Percentiles rank a stretch among this genome's conserved stretches.
Evolutionary conservation across 1,140 invertebrate species (phyloP).

Genomic region (Drosophila setifemur): DNA sequence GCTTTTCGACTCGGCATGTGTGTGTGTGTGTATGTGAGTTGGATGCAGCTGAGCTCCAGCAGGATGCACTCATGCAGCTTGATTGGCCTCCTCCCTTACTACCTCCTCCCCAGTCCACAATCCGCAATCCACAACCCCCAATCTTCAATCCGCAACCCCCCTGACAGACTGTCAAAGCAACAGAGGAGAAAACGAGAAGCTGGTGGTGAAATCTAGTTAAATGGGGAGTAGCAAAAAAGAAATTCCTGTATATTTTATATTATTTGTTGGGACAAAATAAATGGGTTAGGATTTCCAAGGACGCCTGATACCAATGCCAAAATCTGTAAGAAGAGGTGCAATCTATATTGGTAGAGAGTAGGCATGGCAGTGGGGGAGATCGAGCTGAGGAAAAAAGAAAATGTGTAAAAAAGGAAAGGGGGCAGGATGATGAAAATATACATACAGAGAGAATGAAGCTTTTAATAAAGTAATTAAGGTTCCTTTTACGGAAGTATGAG

Average conservation of each 20-base stretch:
- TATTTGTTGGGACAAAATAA: conserved; percentile 15
- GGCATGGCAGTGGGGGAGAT: neutral
- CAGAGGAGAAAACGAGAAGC: neutral
- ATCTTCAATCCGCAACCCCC: no score
- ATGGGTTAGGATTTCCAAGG: conserved; percentile 39
- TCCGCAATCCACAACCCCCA: neutral
- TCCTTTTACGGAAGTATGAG: neutral
- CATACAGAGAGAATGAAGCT: neutral
- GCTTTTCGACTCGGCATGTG: neutral
- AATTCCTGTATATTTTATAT: conserved; percentile 16
- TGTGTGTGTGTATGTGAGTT: neutral
- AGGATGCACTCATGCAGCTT: conserved; percentile 73
- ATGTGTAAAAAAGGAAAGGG: neutral
- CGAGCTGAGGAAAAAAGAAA: neutral
- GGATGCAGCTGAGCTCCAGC: conserved; percentile 26
- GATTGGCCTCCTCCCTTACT: conserved; percentile 59
- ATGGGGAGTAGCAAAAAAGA: neutral
- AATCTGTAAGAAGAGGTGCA: neutral
- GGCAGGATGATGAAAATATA: neutral
- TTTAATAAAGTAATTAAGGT: neutral
- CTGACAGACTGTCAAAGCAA: neutral
- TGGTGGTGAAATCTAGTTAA: neutral
- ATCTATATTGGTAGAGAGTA: neutral
- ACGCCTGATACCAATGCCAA: conserved; percentile 15
- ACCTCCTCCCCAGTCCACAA: neutral